Evolutionary conservation across 2,113 vertebrate species (phyloP).

Genomic region (Microcebus ravelobensis): DNA sequence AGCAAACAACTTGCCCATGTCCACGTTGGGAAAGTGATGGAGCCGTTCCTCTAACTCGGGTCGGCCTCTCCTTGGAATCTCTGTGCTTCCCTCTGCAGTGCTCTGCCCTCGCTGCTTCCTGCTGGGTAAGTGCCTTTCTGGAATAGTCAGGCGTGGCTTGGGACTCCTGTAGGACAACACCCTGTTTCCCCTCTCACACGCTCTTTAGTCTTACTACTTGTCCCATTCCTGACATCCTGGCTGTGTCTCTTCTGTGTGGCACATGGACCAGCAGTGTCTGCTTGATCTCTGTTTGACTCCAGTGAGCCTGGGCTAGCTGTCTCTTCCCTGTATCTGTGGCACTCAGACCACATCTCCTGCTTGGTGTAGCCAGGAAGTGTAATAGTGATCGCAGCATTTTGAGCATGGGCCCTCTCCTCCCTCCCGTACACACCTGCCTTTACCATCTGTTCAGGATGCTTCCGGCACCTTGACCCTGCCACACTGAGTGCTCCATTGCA

Average conservation of each 20-base stretch:
- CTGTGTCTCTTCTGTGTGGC: not conserved
- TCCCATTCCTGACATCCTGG: not conserved
- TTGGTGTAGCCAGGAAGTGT: conserved; percentile 58
- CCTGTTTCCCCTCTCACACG: accelerated
- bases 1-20: not conserved
- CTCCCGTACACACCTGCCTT: conserved; percentile 29
- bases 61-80: not conserved
- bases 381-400: not conserved
- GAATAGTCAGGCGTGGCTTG: not conserved
- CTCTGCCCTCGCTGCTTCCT: not conserved
- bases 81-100: not conserved
- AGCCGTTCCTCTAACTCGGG: not conserved
- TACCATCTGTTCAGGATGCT: conserved; percentile 66
- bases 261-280: not conserved
- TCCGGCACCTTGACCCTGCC: conserved; percentile 41
- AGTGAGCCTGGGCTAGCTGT: not conserved
- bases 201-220: not conserved
- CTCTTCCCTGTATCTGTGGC: not conserved
- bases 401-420: not conserved
- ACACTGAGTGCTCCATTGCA: not conserved
- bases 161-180: not conserved
- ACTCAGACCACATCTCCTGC: not conserved
- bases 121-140: conserved; percentile 12
- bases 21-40: not conserved
- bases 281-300: conserved; percentile 50